Conservation (phyloP, 1,140 invertebrate genomes). For the Harpegnathos saltator region DNA sequence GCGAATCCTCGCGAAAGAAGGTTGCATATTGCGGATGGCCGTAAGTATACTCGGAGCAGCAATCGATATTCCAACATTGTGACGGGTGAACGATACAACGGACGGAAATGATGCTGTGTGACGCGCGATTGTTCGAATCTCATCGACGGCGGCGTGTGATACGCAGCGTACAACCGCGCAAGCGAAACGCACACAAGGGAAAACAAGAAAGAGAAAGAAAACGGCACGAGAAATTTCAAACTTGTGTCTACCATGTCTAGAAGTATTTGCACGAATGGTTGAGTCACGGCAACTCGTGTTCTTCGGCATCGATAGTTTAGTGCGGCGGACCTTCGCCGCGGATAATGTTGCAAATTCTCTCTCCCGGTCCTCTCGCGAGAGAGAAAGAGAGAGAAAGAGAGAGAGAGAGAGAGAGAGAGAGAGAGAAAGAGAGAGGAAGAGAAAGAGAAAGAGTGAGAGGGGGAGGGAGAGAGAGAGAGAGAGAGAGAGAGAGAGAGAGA, state of each 20-base stretch:
- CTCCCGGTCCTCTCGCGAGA: not conserved
- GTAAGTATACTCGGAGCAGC: conserved; percentile 50
- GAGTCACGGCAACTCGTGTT: conserved; percentile 52
- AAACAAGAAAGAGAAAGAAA: conserved; percentile 6
- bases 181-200: not conserved
- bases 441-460: too few species aligned
- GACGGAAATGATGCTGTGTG: conserved; percentile 60
- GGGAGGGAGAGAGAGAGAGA: too few species aligned
- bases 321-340: conserved; percentile 30
- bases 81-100: conserved; percentile 49
- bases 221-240: conserved; percentile 81
- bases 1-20: not conserved
- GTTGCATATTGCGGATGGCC: not conserved
- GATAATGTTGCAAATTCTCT: conserved; percentile 60
- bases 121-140: conserved; percentile 58
- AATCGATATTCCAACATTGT: conserved; percentile 66
- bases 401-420: too few species aligned
- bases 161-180: conserved; percentile 33
- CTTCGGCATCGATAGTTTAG: conserved; percentile 46
- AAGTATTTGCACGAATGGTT: conserved; percentile 68
- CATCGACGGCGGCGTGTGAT: conserved; percentile 64
- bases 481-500: too few species aligned
- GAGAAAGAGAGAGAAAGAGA: too few species aligned
- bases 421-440: too few species aligned
- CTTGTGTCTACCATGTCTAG: conserved; percentile 87